Evolutionary conservation across 2,888 invertebrate genomes (phyloP).

Genomic region (Drosophila atripex): DNA sequence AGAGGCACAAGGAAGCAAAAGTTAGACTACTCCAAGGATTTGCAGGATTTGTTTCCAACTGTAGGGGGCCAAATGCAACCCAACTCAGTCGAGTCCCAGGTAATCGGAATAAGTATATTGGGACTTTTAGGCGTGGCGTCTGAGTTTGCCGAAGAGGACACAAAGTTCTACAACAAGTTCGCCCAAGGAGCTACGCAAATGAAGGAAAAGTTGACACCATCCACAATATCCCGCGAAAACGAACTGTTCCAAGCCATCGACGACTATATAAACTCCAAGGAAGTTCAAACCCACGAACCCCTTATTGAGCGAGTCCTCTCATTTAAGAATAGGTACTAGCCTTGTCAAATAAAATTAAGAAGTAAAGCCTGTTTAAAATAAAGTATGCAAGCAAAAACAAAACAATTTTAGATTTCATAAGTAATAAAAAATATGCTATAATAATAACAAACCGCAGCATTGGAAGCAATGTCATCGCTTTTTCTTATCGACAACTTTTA

Average conservation of each 20-base stretch:
- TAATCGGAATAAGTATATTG: neutral
- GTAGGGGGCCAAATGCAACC: too few species aligned
- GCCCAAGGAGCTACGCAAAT: neutral
- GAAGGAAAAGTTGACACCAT: neutral
- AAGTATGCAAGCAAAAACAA: too few species aligned
- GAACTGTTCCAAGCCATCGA: slow-evolving; percentile 8
- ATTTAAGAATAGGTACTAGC: slow-evolving; percentile 18
- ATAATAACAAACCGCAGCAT: too few species aligned
- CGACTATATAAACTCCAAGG: neutral
- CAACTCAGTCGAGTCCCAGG: neutral
- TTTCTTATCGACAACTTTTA: too few species aligned
- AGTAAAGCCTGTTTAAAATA: too few species aligned
- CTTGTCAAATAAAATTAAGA: too few species aligned
- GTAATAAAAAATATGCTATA: too few species aligned
- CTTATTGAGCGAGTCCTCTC: neutral
- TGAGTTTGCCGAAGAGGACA: slow-evolving; percentile 9
- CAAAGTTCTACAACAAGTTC: neutral
- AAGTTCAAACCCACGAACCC: neutral
- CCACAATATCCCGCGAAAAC: slow-evolving; percentile 9
- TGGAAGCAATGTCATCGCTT: too few species aligned
- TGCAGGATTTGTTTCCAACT: too few species aligned
- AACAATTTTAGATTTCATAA: too few species aligned
- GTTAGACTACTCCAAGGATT: neutral
- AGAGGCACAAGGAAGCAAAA: neutral
- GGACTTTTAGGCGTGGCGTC: slow-evolving; percentile 3